These are phyloP conservation scores for Drosophila nikananu DNA, from an alignment of 1,140 invertebrate species.

Conservation along the genomic window DNA sequence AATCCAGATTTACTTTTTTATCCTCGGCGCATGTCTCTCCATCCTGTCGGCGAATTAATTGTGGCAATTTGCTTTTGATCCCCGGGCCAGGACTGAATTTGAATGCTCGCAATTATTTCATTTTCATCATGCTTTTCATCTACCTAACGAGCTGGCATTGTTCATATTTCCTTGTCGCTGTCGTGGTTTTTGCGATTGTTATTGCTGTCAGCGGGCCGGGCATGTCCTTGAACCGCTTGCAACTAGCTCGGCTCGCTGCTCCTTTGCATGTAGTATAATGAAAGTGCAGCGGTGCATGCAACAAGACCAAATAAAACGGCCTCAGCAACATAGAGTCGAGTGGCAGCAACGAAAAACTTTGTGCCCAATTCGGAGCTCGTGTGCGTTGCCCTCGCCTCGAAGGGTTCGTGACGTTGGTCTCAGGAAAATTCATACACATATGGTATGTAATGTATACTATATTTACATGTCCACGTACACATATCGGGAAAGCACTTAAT, in stretches of 20 bases:
- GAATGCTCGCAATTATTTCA: conserved; percentile 60
- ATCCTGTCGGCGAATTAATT: conserved; percentile 55
- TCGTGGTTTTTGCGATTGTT: conserved; percentile 34
- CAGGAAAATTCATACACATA: conserved; percentile 38
- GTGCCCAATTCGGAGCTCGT: conserved; percentile 55
- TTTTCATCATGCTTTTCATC: conserved; percentile 55
- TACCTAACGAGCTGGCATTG: conserved; percentile 52
- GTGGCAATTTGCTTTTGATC: conserved; percentile 58
- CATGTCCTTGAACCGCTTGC: conserved; percentile 75
- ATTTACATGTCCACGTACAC: conserved; percentile 25
- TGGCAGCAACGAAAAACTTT: conserved; percentile 45
- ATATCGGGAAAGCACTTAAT: conserved; percentile 25
- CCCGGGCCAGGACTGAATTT: conserved; percentile 33
- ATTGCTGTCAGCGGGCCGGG: conserved; percentile 59
- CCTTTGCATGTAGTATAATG: conserved; percentile 54
- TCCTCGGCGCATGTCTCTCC: conserved; percentile 37
- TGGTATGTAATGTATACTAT: neutral
- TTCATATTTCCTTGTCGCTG: conserved; percentile 47
- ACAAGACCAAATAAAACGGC: conserved; percentile 39
- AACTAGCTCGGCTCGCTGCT: conserved; percentile 55
- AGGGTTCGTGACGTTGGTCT: conserved; percentile 40
- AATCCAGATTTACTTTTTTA: conserved; percentile 51
- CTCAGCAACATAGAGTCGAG: conserved; percentile 25
- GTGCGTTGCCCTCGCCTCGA: conserved; percentile 25
- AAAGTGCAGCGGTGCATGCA: conserved; percentile 76